Evolutionary conservation across 2,797 vertebrate genomes (phyloP).

Genomic region (Valencia hispanica): DNA sequence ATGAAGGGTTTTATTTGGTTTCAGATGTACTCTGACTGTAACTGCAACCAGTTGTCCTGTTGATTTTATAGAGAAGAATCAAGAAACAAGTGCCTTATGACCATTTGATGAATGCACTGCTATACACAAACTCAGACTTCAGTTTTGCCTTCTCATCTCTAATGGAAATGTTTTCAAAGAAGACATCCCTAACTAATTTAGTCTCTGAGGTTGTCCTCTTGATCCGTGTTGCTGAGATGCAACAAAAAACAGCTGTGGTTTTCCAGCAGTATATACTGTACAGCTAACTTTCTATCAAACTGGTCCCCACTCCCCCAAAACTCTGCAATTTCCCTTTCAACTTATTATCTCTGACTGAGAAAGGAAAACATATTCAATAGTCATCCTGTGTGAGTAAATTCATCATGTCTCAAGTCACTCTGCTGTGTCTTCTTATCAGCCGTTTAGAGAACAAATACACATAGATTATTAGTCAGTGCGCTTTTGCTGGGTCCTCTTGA

Average conservation of each 20-base stretch:
- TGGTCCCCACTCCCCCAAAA: slow-evolving; percentile 30
- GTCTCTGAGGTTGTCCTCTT: slow-evolving; percentile 51
- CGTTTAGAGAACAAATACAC: slow-evolving; percentile 32
- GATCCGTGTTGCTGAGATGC: slow-evolving; percentile 55
- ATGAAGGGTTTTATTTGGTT: slow-evolving; percentile 66
- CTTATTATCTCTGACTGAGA: slow-evolving; percentile 27
- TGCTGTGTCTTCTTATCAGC: slow-evolving; percentile 46
- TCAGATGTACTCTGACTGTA: slow-evolving; percentile 69
- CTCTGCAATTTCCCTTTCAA: slow-evolving; percentile 56
- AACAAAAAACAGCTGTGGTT: slow-evolving; percentile 48
- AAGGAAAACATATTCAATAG: slow-evolving; percentile 57
- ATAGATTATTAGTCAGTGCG: slow-evolving; percentile 48
- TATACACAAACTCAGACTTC: slow-evolving; percentile 30
- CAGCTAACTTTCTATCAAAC: slow-evolving; percentile 62
- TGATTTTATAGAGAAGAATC: slow-evolving; percentile 48
- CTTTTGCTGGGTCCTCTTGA: slow-evolving; percentile 26
- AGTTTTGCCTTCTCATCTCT: slow-evolving; percentile 29
- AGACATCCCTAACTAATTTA: slow-evolving; percentile 70
- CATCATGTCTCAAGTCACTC: slow-evolving; percentile 29
- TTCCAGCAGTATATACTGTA: slow-evolving; percentile 64
- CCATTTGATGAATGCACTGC: slow-evolving; percentile 41
- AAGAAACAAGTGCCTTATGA: slow-evolving; percentile 29
- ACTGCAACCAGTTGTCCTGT: slow-evolving; percentile 60
- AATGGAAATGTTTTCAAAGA: slow-evolving; percentile 62
- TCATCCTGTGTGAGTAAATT: slow-evolving; percentile 36